Conservation (phyloP, 2,797 vertebrate genomes). For the Sebastes steindachneri region DNA sequence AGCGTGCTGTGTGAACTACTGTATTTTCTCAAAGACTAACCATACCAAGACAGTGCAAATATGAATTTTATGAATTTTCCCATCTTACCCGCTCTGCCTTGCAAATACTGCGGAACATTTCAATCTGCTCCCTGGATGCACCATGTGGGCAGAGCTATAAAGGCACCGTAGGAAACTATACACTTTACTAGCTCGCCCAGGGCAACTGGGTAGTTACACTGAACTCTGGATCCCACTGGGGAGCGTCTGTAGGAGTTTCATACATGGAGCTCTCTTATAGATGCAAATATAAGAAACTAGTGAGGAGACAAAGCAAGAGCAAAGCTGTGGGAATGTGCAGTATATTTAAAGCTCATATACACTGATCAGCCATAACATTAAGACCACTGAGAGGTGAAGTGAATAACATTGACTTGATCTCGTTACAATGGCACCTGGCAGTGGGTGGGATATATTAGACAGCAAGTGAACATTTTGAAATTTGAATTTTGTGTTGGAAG, state of each 20-base stretch:
- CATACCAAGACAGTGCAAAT: conserved; percentile 48
- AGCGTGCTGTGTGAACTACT: conserved; percentile 17
- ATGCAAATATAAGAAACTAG: conserved; percentile 40
- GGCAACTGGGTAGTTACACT: conserved; percentile 32
- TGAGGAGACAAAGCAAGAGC: neutral
- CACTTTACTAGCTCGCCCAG: conserved; percentile 26
- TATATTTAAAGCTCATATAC: neutral
- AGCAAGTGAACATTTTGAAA: too few relatives aligned
- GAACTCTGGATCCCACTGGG: conserved; percentile 31
- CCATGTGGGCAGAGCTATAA: conserved; percentile 55
- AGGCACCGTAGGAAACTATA: conserved; percentile 39
- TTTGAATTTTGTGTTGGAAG: too few relatives aligned
- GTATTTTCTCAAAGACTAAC: conserved; percentile 34
- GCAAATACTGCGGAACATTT: conserved; percentile 33
- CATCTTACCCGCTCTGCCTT: conserved; percentile 16
- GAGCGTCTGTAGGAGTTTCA: conserved; percentile 36
- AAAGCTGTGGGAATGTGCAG: neutral
- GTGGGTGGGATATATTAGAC: too few relatives aligned
- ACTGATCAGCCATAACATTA: too few relatives aligned
- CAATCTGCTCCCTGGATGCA: conserved; percentile 34
- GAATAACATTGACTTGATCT: too few relatives aligned
- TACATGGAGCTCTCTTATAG: conserved; percentile 11
- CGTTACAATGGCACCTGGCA: too few relatives aligned
- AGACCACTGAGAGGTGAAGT: too few relatives aligned
- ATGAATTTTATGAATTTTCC: conserved; percentile 40